Base-by-base conservation (phyloP, 1,140 invertebrate species). In the Tetramorium alpestre region DNA sequence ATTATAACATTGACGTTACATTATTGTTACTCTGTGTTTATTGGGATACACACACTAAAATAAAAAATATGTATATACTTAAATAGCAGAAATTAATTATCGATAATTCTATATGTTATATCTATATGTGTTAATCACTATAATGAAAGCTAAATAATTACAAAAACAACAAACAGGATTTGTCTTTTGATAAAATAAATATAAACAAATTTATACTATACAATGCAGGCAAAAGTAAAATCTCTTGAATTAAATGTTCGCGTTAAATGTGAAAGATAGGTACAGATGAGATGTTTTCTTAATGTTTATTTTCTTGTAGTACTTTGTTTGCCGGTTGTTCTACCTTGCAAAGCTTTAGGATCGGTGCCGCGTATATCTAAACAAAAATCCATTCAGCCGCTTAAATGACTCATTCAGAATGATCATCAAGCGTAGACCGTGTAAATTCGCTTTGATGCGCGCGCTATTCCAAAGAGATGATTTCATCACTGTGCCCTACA, bases 401-500 rank as follows among this genome's bases (percentile, higher is more conserved):
- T 73, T 28, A 58, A 49, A 84, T 84, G 80, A 84, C 25, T 84
- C 69, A 75, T 84, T 56, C 44, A 28, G 41, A 13, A 72, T 18
- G 54, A 84, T 62, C 69, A 38, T 67, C 54, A 22, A 49, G 41
- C 16, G 10, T 54, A 51, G 51, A 72, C 49, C 80, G 80, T 84
- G 80, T 84, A 84, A 84, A 84, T 84, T 84, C 54, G 54, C 80
- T 5, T 58, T 84, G 72, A 84, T 47, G 41, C 13, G 54, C 80
- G 51, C 28, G 80, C 64, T 81, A 84, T 84, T 84, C 69, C 67
- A 6, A 73, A 73, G 67, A 75, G 80, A 84, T 84, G 80, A 84
- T 84, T 84, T 84, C 69, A 84, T 84, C 80, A 84, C 54, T 41
- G 51, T 60, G 69, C 80, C 80, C 80, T 84, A 84, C 80, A 56